Conservation (phyloP, 2,113 vertebrate species). For the Callionymus lyra region DNA sequence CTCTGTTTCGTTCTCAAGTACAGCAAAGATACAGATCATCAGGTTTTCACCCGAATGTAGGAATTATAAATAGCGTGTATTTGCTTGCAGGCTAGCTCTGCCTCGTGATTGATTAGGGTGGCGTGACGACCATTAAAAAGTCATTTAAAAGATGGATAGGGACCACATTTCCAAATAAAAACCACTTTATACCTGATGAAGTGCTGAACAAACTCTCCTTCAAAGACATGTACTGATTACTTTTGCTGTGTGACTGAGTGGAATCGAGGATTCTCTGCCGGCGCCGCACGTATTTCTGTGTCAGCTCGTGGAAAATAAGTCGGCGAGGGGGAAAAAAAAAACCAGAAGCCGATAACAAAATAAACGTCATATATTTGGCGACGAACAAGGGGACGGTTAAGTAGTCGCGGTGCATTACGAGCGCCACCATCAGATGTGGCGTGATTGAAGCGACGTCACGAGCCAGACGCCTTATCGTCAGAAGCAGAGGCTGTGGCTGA, state of each 20-base stretch:
- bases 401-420: too few relatives aligned
- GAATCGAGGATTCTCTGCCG: constrained; percentile 31
- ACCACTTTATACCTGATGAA: constrained; percentile 72
- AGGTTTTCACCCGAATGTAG: constrained; percentile 38
- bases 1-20: constrained; percentile 16
- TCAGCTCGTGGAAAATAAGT: constrained; percentile 20
- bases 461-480: constrained; percentile 38
- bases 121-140: constrained; percentile 74
- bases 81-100: constrained; percentile 40
- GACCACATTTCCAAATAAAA: constrained; percentile 71
- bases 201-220: constrained; percentile 69
- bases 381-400: too few relatives aligned
- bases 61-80: constrained; percentile 60
- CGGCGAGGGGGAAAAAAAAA: not conserved
- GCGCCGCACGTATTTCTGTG: constrained; percentile 16
- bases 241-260: constrained; percentile 39
- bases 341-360: too few relatives aligned
- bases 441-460: constrained; percentile 5
- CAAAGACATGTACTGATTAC: constrained; percentile 65
- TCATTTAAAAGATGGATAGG: constrained; percentile 76
- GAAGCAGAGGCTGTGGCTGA: constrained; percentile 46
- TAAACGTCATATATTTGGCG: too few relatives aligned
- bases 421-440: too few relatives aligned
- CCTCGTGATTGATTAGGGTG: constrained; percentile 69
- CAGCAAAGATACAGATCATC: constrained; percentile 16